Conservation (phyloP, 2,113 vertebrate species). For the Argyrosomus japonicus region DNA sequence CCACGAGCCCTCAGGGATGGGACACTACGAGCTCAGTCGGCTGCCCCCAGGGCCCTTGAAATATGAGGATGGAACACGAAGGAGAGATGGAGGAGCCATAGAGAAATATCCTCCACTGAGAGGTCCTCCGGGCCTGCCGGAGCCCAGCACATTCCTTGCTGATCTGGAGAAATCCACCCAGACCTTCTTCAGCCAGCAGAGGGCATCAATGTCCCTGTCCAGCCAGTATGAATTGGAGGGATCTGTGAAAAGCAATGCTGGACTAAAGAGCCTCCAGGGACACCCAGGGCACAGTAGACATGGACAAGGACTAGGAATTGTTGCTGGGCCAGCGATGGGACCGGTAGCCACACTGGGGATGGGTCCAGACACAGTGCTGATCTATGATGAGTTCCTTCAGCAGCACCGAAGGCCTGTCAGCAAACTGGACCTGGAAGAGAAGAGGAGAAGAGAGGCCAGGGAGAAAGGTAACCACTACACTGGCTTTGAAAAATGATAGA, state of each 20-base stretch:
- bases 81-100: constrained; percentile 85
- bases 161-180: constrained; percentile 96
- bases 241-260: constrained; percentile 67
- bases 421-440: constrained; percentile 97
- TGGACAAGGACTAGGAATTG: constrained; percentile 58
- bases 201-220: constrained; percentile 84
- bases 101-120: constrained; percentile 89
- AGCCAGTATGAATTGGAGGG: constrained; percentile 86
- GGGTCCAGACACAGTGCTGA: constrained; percentile 85
- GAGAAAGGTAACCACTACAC: constrained; percentile 89
- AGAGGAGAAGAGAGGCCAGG: constrained; percentile 90
- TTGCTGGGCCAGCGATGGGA: constrained; percentile 41
- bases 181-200: constrained; percentile 91
- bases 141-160: constrained; percentile 90
- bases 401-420: constrained; percentile 94
- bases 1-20: constrained; percentile 84
- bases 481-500: too few species aligned
- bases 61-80: constrained; percentile 86
- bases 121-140: constrained; percentile 80
- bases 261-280: constrained; percentile 77
- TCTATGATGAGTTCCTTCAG: constrained; percentile 94
- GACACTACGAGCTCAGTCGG: constrained; percentile 87
- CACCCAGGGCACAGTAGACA: constrained; percentile 70
- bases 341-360: constrained; percentile 53
- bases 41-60: constrained; percentile 84